Evolutionary conservation across 2,113 vertebrate species (phyloP).

Genomic region (Etia nguti): DNA sequence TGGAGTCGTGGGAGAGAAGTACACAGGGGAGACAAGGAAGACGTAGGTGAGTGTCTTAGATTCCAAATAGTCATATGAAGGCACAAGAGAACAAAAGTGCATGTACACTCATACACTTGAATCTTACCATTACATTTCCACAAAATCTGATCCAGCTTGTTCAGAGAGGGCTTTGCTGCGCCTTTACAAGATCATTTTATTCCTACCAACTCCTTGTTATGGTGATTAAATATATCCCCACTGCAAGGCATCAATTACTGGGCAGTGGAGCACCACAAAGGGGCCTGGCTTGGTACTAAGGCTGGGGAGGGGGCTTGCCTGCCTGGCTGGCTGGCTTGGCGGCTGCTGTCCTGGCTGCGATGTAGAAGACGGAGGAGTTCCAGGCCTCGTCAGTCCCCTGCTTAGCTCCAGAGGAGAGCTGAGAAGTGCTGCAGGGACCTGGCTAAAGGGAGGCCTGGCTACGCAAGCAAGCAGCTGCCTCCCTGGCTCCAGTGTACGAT

Average conservation of each 20-base stretch:
- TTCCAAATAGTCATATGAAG: neutral
- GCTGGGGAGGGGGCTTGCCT: slow-evolving; percentile 51
- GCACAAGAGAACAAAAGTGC: neutral
- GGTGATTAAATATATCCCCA: slow-evolving; percentile 78
- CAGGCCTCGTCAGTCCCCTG: slow-evolving; percentile 48
- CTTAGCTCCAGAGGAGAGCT: slow-evolving; percentile 44
- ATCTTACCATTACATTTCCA: slow-evolving; percentile 17
- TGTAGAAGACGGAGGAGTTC: slow-evolving; percentile 45
- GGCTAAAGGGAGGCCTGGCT: slow-evolving; percentile 58
- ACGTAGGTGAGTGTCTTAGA: slow-evolving; percentile 29
- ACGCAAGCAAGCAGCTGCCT: slow-evolving; percentile 57
- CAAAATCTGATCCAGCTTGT: slow-evolving; percentile 53
- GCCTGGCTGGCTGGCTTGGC: slow-evolving; percentile 33
- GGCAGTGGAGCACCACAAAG: slow-evolving; percentile 64
- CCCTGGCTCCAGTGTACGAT: slow-evolving; percentile 42
- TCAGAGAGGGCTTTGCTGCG: slow-evolving; percentile 46
- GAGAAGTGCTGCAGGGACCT: slow-evolving; percentile 56
- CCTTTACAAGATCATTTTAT: slow-evolving; percentile 77
- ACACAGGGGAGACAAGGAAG: neutral
- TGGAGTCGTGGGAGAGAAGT: slow-evolving; percentile 12
- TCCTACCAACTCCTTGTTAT: slow-evolving; percentile 71
- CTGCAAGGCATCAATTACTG: slow-evolving; percentile 76
- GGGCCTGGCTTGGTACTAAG: slow-evolving; percentile 47
- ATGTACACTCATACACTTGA: neutral
- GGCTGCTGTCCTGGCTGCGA: slow-evolving; percentile 59